Base-by-base conservation (phyloP, 53 echinoderm and acorn worm species). In the Holothuria leucospilota region DNA sequence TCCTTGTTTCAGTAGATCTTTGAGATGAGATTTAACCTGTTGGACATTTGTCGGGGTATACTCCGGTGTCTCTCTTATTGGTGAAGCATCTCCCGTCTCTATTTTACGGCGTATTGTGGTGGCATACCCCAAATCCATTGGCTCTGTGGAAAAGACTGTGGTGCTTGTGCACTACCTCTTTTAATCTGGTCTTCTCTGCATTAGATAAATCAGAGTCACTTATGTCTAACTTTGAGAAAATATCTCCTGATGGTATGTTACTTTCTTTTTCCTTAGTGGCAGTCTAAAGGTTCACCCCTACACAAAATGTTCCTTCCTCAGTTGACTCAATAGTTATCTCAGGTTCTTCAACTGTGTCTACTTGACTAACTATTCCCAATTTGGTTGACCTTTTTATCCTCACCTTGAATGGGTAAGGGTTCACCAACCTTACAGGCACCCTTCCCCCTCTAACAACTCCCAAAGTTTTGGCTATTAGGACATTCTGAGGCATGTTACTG, bases 111-210 rank as follows among this genome's bases (percentile, higher is more conserved):
- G 51, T 27, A 89, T 74, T 15, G 84, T 63, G 39, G 71, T 53
- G 2, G 84, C 81, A 60, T 73, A 63, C 6, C 89, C 84, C 23
- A 89, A 41, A 38, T 89, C 89, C 20, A 34, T 63, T 29, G 82
- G 63, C 21, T 28, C 69, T 29, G 26, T 51, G 14, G 82, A 88
- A 28, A 90, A 90, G 20, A 69, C 80, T 15, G 39, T 71, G 39
- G 53, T 86, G 69, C 20, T 53, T 61, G 3, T 20, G 12, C 20
- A 84, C 16, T 4, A 84, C 67, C 39, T 84, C 46, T 15, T 84
- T 30, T 64, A 84, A 16, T 34, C 27, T 69, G 5, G 7, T 34
- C 13, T 28, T 69, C 34, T 69, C 29, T 25, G 26, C 8, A 6
- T 7, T 5, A 5, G 70, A 12, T 13, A 69, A 34, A 11, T 5